Percentiles rank a stretch among this genome's conserved stretches.
These are phyloP conservation scores for Acanthurus lineatus DNA, from an alignment of 2,797 vertebrate genomes.

Conservation along the genomic window DNA sequence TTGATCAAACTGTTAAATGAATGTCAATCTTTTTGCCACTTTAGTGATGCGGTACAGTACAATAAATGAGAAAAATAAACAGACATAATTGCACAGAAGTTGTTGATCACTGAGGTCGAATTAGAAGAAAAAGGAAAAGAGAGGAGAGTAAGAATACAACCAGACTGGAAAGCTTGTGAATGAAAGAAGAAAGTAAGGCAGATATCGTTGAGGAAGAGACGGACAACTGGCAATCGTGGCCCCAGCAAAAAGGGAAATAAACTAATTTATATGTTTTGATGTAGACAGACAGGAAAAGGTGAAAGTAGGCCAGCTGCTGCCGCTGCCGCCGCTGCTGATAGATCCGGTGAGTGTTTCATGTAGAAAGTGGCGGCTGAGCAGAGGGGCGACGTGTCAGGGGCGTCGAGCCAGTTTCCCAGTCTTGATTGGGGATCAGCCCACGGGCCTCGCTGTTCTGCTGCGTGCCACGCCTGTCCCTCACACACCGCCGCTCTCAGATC, in stretches of 20 bases:
- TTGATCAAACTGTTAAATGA: conserved; percentile 29
- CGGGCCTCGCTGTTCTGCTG: conserved; percentile 67
- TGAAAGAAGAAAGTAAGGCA: conserved; percentile 18
- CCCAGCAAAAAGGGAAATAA: conserved; percentile 35
- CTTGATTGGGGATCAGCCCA: conserved; percentile 72
- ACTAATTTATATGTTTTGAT: conserved; percentile 35
- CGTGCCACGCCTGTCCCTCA: conserved; percentile 79
- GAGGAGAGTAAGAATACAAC: fast-evolving
- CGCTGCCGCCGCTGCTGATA: conserved; percentile 29
- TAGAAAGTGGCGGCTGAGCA: conserved; percentile 54
- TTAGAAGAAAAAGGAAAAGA: conserved; percentile 7
- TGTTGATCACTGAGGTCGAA: conserved; percentile 27
- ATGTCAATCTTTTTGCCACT: conserved; percentile 28
- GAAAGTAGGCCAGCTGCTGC: conserved; percentile 78
- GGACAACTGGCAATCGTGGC: background rate
- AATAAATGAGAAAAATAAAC: background rate
- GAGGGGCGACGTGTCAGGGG: conserved; percentile 70
- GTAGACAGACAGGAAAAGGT: conserved; percentile 43
- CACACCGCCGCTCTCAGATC: conserved; percentile 70
- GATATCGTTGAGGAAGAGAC: conserved; percentile 5
- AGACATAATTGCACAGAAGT: background rate
- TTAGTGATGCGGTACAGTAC: background rate
- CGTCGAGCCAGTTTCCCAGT: conserved; percentile 57
- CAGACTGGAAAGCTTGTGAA: conserved; percentile 9
- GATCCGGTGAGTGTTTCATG: conserved; percentile 66